Evolutionary conservation across 2,797 vertebrate genomes (phyloP), one percentile per base, ranked within the genome.

Genomic region (Antennarius maculatus): DNA sequence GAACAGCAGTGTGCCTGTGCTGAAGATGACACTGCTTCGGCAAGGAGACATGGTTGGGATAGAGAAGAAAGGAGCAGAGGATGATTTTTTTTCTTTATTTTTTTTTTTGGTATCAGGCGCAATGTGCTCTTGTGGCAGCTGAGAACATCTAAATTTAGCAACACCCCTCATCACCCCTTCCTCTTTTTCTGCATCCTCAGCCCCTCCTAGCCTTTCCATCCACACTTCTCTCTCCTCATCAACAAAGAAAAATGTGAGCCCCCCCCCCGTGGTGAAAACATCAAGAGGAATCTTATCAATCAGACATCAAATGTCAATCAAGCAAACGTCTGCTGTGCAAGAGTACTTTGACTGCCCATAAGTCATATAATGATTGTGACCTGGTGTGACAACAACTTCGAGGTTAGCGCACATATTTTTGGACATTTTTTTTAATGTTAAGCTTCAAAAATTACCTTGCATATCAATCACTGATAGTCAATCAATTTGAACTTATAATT

Each of bases 111-210:
- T 88, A 84, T 61, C 67, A 71, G 81, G 75, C 79, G 50, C 27
- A 49, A 80, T 76, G 74, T 85, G 83, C 77, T 84, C 68, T 54
- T 83, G 76, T 80, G 74, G 72, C 84, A 81, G 81, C 81, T 76
- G 81, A 89, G 84, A 86, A 80, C 86, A 86, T 88, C 86, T 91
- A 88, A 88, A 91, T 92, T 90, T 91, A 89, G 88, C 83, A 73
- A 53, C 76, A 65, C 77, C 67, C 76, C 74, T 76, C 56, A 3
- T 78, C 76, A 73, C 82, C 71, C 72, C 76, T 83, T 79, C 84
- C 66, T 77, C 82, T 45, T 54, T 76, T 80, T 23, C 77, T 49
- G 54, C 66, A 72, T 85, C 78, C 45, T 73, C 74, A 68, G 73
- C 68, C 70, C 60, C 74, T 77, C 65, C 62, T 66, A 56, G 34